Evolutionary conservation across 2,888 invertebrate species (phyloP).

Genomic region (Cyclophora punctaria): DNA sequence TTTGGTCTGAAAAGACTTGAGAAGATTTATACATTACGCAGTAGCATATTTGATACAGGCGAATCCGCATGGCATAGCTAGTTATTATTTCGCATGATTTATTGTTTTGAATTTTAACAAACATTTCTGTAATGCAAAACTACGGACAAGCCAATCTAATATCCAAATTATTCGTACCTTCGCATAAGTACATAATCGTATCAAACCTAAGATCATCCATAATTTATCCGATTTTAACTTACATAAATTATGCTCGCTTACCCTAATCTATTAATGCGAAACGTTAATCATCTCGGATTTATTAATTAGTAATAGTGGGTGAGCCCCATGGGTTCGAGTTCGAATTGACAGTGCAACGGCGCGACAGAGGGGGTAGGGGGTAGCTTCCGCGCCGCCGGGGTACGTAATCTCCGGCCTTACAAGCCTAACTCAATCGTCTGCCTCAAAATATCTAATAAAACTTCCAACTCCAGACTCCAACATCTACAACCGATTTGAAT

Average conservation of each 20-base stretch:
- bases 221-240: background rate
- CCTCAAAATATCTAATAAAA: constrained; percentile 66
- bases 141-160: no score
- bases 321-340: constrained; percentile 23
- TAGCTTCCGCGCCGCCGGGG: constrained; percentile 57
- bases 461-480: constrained; percentile 28
- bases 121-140: no score
- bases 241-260: constrained; percentile 1
- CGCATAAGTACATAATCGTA: no score
- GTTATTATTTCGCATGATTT: no score
- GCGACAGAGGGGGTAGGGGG: constrained; percentile 21
- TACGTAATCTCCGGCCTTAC: constrained; percentile 67
- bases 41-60: no score
- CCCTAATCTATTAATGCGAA: constrained; percentile 6
- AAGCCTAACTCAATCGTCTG: constrained; percentile 67
- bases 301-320: constrained; percentile 30
- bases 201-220: no score
- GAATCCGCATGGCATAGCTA: no score
- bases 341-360: constrained; percentile 30
- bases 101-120: no score
- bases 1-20: no score
- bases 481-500: background rate
- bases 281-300: constrained; percentile 28
- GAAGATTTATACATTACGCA: no score
- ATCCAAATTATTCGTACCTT: no score